phyloP scores from a whole-genome alignment of 1,140 invertebrate genomes.

The Ooceraea biroi region DNA sequence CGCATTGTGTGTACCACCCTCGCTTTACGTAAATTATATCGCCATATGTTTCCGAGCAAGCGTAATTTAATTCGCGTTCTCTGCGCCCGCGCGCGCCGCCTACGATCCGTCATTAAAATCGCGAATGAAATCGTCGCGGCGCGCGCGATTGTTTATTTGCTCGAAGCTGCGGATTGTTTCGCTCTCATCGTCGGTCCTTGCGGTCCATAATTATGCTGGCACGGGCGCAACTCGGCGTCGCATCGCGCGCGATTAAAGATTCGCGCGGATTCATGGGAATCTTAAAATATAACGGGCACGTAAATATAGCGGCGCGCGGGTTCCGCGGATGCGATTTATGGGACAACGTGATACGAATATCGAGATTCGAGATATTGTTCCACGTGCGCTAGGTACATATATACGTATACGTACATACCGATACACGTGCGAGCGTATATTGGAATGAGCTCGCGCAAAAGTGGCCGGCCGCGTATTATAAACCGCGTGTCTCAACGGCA shows the following conservation, averaged over 20 bases:
- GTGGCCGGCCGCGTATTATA: not conserved
- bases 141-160: conserved; percentile 49
- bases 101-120: conserved; percentile 50
- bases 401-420: not conserved
- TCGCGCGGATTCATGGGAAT: not conserved
- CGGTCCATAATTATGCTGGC: conserved; percentile 48
- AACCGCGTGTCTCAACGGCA: not conserved
- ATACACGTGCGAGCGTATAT: too few relatives aligned
- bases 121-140: conserved; percentile 6
- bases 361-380: not conserved
- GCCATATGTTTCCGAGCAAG: conserved; percentile 28
- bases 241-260: conserved; percentile 30
- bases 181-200: not conserved
- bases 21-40: conserved; percentile 40
- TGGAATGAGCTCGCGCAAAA: conserved; percentile 12
- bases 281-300: not conserved
- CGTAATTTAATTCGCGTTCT: conserved; percentile 36
- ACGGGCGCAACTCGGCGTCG: conserved; percentile 5
- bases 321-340: conserved; percentile 1
- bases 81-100: conserved; percentile 33
- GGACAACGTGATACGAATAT: not conserved
- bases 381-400: not conserved
- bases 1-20: conserved; percentile 26
- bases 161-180: conserved; percentile 40
- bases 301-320: conserved; percentile 9